A percentile compares a stretch with the other conserved stretches of the same genome.
Conservation (phyloP, 2,113 vertebrate species). For the Morone saxatilis region DNA sequence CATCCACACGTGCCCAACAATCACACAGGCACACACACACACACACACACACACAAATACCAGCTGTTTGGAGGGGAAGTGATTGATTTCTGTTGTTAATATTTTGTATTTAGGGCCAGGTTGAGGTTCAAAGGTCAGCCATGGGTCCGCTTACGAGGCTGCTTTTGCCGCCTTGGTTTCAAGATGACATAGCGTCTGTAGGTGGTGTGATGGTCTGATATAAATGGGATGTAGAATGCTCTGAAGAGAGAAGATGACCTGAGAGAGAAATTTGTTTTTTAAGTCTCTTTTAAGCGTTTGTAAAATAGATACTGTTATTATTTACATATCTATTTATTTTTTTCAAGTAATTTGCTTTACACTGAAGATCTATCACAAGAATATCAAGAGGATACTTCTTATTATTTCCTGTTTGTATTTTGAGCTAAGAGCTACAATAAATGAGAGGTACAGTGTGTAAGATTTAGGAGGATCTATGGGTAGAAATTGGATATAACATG, state of each 20-base stretch:
- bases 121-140: constrained; percentile 58
- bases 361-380: no score
- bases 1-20: constrained; percentile 45
- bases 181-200: constrained; percentile 80
- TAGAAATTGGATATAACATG: no score
- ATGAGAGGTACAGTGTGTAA: no score
- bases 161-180: constrained; percentile 80
- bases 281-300: background rate
- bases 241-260: constrained; percentile 76
- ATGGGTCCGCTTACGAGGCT: constrained; percentile 71
- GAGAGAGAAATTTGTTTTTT: constrained; percentile 1
- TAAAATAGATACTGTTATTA: background rate
- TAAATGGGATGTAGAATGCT: constrained; percentile 73
- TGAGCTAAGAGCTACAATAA: no score
- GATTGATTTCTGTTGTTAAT: constrained; percentile 38
- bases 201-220: constrained; percentile 78
- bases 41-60: constrained; percentile 48
- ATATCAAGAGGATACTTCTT: no score
- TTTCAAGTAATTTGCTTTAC: no score
- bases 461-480: no score
- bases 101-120: constrained; percentile 7
- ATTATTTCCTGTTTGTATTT: no score
- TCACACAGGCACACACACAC: constrained; percentile 35
- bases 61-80: constrained; percentile 53
- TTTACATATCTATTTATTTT: no score